These are phyloP conservation scores for Lasaia peninsularis DNA, from an alignment of 1,140 invertebrate genomes.

Conservation along the genomic window DNA sequence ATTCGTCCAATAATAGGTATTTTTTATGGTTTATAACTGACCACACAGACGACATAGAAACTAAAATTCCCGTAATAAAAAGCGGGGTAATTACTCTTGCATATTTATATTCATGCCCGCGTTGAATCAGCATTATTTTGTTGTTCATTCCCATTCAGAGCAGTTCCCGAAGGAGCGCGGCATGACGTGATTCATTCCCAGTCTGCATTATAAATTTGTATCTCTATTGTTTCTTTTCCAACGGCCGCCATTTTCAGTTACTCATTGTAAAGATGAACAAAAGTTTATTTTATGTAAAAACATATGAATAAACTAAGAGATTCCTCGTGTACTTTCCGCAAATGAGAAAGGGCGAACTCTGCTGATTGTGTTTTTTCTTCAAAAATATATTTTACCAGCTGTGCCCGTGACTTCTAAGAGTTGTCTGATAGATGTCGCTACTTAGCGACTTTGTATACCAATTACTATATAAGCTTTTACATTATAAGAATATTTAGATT, in stretches of 20 bases:
- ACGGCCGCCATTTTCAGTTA: slow-evolving; percentile 53
- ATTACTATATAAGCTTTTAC: no score
- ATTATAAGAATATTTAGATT: no score
- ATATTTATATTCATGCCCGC: slow-evolving; percentile 45
- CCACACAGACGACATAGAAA: no score
- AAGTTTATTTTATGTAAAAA: slow-evolving; percentile 26
- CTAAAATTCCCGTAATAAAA: slow-evolving; percentile 9
- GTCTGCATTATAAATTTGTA: slow-evolving; percentile 73
- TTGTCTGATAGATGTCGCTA: no score
- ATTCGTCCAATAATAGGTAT: no score
- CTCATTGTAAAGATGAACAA: slow-evolving; percentile 63
- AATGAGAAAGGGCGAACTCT: no score
- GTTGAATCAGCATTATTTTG: slow-evolving; percentile 45
- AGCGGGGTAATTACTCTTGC: slow-evolving; percentile 22
- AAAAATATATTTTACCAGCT: no score
- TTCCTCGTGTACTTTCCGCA: no score
- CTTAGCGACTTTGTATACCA: no score
- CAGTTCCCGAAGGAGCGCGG: slow-evolving; percentile 47
- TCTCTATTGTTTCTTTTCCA: slow-evolving; percentile 66
- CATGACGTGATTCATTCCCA: slow-evolving; percentile 70
- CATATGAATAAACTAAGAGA: slow-evolving; percentile 9
- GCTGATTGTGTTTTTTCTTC: no score
- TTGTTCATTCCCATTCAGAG: slow-evolving; percentile 67
- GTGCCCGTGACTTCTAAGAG: no score
- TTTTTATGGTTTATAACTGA: no score